Evolutionary conservation across 2,797 vertebrate species (phyloP), one percentile per base, ranked within the genome.

Genomic region (Eupleurogrammus muticus): DNA sequence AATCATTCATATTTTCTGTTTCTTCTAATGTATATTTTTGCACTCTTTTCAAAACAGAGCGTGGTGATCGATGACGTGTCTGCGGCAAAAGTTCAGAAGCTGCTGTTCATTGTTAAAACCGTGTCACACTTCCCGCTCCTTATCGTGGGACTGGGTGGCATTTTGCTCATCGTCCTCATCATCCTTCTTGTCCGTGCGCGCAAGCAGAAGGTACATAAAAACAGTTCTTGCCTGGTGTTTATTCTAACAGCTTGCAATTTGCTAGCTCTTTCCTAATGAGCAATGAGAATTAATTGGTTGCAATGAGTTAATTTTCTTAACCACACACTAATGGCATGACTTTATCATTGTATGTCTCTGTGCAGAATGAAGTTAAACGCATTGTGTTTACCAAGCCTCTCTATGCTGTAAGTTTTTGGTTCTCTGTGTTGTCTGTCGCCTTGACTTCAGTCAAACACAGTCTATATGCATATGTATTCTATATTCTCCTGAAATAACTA

Each of bases 21-120:
- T 40, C 38, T 5, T 14, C 38, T n/a, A 34, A 23, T 20, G 11
- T 21, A 19, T 44, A 8, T 62, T 35, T 63, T 63, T 4, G 0
- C 14, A 0, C 32, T 32, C 9, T 64, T 69, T 34, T 28, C 14
- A 28, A 59, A 40, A 23, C 82, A 95, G 94, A 93, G 90, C 0
- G 91, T 95, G 70, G 87, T 90, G 65, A 94, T 95, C 1, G 94
- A 95, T 1, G 94, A 95, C 0, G 89, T 17, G 0, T 94, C 95
- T 1, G 94, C 90, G 0, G 85, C 58, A 0, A 89, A 47, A 79
- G 67, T 95, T 0, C 83, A 90, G 0, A 95, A 91, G 64, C 88
- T 95, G 60, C 86, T 95, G 56, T 42, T 83, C 12, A 90, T 94
- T 2, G 66, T 54, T 56, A 85, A 13, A 0, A 0, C 94, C 0